Evolutionary conservation across 2,113 vertebrate genomes (phyloP), one percentile per base, ranked within the genome.

Genomic region (Aptenodytes forsteri): DNA sequence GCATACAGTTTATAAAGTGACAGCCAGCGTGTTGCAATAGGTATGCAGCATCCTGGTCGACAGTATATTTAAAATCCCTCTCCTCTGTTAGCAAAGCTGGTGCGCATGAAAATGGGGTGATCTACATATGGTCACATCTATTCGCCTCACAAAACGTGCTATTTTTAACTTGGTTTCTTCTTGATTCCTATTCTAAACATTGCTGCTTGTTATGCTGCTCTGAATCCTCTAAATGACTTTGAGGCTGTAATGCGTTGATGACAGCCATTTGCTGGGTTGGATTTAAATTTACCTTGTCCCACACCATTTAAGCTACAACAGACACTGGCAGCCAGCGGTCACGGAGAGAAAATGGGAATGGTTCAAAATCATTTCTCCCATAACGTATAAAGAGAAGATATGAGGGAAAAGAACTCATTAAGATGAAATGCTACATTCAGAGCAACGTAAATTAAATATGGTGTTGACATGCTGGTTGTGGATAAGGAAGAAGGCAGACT

Each of bases 271-370:
- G n/a, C 93, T 96, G 66, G 34, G 89, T 80, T 76, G 87, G 55
- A 75, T 97, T 96, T 66, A 92, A 96, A 97, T 92, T 85, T 40
- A 56, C 96, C 83, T 96, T 69, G 90, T 83, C 94, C 91, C 88
- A 76, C 67, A 50, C 65, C 92, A 59, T 88, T 54, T 85, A 94
- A 96, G 89, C 86, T 90, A 32, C 76, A 96, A 52, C 80, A 95
- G 72, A 21, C 78, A n/a, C 52, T 87, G 90, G 71, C 75, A 94
- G 93, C 56, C 90, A 70, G 29, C 17, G 25, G 93, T 91, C 96
- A 92, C 0, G 1, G 71, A 86, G 55, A 94, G 91, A 88, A 92
- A 82, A 72, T 40, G 72, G 58, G 47, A 83, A 55, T 3, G 27
- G 80, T 49, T 89, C 67, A 78, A 79, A 95, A 73, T 65, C 11